phyloP scores from a whole-genome alignment of 2,113 vertebrate species.

The Abramis brama region DNA sequence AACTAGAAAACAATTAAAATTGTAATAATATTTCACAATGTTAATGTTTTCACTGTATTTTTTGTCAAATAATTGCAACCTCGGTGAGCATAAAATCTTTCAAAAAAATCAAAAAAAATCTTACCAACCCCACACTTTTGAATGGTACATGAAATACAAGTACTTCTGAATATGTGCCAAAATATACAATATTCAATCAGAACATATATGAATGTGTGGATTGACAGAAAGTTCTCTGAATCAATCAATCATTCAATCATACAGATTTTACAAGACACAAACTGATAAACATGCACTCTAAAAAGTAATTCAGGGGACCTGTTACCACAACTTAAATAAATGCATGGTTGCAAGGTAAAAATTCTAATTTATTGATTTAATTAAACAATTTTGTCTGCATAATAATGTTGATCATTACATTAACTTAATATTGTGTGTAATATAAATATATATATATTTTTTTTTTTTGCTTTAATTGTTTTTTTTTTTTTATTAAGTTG shows the following conservation, averaged over 20 bases:
- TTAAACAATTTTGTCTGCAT: too few species aligned
- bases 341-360: too few species aligned
- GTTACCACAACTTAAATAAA: too few species aligned
- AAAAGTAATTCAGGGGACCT: too few species aligned
- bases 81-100: not conserved
- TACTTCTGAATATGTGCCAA: not conserved
- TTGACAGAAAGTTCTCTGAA: not conserved
- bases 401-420: too few species aligned
- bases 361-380: too few species aligned
- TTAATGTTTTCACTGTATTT: not conserved
- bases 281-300: not conserved
- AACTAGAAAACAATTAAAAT: not conserved
- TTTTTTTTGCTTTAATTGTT: too few species aligned
- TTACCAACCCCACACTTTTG: not conserved
- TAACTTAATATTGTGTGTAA: too few species aligned
- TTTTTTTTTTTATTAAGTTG: too few species aligned
- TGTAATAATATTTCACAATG: not conserved
- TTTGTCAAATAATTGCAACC: not conserved
- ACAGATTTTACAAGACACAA: not conserved
- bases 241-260: not conserved
- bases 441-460: too few species aligned
- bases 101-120: not conserved
- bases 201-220: not conserved
- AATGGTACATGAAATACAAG: not conserved
- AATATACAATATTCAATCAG: not conserved